These are phyloP conservation scores for Lutjanus argentimaculatus DNA, from an alignment of 2,797 vertebrate genomes.

Conservation along the genomic window DNA sequence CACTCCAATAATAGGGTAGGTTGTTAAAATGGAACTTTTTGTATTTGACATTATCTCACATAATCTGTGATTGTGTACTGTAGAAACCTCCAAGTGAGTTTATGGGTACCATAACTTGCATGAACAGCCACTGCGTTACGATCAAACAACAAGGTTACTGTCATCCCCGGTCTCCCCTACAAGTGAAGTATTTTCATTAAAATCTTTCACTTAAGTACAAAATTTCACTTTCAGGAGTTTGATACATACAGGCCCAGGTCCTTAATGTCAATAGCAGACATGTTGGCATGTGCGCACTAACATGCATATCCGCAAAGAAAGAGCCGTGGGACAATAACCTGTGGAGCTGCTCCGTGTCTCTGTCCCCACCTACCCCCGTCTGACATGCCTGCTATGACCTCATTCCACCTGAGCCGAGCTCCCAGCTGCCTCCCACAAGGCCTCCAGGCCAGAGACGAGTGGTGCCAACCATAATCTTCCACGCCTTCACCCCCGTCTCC, in stretches of 20 bases:
- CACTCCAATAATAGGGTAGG: too few species aligned
- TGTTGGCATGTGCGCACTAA: conserved; percentile 5
- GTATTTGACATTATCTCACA: too few species aligned
- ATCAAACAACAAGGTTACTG: too few species aligned
- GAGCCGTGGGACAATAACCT: conserved; percentile 41
- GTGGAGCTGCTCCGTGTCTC: conserved; percentile 34
- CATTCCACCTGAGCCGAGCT: conserved; percentile 77
- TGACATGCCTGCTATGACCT: conserved; percentile 74
- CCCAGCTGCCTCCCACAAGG: conserved; percentile 64
- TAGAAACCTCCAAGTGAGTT: too few species aligned
- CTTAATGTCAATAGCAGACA: conserved; percentile 37
- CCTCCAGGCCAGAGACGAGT: conserved; percentile 64
- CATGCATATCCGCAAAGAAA: conserved; percentile 18
- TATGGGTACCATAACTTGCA: too few species aligned
- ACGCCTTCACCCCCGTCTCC: conserved; percentile 41
- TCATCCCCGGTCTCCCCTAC: too few species aligned
- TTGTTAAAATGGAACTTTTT: too few species aligned
- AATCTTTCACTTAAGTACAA: background rate
- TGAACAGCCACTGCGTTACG: too few species aligned
- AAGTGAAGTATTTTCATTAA: too few species aligned
- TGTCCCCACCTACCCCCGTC: conserved; percentile 38
- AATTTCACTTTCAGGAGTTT: background rate
- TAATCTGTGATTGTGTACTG: too few species aligned
- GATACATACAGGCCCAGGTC: background rate
- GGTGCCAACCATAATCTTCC: conserved; percentile 70